A percentile compares a stretch with the other conserved stretches of the same genome.
Evolutionary conservation across 2,113 vertebrate species (phyloP).

Genomic region (Rhegmatorhina hoffmannsi): DNA sequence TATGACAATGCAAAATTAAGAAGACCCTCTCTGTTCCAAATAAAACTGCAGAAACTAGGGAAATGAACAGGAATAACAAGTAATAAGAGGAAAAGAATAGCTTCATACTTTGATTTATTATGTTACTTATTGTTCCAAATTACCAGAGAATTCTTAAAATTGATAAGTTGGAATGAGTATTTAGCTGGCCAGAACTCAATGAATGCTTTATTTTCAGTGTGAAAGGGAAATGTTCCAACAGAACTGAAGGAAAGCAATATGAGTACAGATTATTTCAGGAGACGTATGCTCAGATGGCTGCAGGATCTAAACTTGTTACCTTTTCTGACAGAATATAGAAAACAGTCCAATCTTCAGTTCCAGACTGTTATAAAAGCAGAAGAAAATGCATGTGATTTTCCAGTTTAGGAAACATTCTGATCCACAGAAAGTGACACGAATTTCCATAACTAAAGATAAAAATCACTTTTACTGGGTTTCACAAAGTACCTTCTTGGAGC

Average conservation of each 20-base stretch:
- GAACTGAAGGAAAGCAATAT: background rate
- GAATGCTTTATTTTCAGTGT: background rate
- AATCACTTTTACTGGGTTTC: background rate
- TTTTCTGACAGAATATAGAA: background rate
- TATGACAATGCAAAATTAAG: background rate
- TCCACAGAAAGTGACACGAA: background rate
- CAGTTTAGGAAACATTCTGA: background rate
- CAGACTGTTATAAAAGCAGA: background rate
- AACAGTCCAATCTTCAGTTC: background rate
- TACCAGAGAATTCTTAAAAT: background rate
- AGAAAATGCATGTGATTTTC: background rate
- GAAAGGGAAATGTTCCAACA: background rate
- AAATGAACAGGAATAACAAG: background rate
- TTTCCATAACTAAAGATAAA: background rate
- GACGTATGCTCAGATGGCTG: background rate
- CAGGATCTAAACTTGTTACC: background rate
- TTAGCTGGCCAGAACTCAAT: background rate
- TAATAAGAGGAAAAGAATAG: background rate
- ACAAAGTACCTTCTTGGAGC: background rate
- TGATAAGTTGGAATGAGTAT: background rate
- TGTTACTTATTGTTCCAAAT: background rate
- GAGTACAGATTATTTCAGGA: background rate
- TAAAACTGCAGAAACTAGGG: background rate
- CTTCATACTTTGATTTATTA: background rate
- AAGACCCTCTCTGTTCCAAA: background rate